Conservation (phyloP, 2,888 invertebrate genomes). For the Cryptocephalus moraei region DNA sequence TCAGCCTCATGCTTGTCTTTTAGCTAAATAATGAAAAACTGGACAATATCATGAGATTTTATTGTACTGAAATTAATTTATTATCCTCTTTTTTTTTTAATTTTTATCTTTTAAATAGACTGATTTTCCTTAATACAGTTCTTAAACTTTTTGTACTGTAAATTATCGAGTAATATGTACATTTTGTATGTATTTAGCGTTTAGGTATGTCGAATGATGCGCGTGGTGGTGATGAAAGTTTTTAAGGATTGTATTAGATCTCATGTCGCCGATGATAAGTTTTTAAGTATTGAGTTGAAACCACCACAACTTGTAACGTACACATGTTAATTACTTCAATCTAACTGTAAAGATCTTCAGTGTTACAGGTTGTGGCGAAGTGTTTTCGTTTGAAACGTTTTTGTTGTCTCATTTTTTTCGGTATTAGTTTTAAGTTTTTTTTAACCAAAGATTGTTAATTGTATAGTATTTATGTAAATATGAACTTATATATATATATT, state of each 20-base stretch:
- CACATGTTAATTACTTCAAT: too few relatives aligned
- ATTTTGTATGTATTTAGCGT: constrained; percentile 19
- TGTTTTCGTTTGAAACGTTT: neutral
- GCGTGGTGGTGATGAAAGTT: constrained; percentile 5
- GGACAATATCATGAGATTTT: neutral
- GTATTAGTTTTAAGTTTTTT: constrained; percentile 12
- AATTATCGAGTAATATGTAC: constrained; percentile 13
- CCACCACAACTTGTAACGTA: neutral
- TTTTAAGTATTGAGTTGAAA: constrained; percentile 4
- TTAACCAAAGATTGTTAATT: constrained; percentile 31
- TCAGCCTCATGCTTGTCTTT: constrained; percentile 5
- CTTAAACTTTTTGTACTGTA: constrained; percentile 10
- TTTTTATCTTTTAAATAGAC: constrained; percentile 20
- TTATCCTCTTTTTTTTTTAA: constrained; percentile 11
- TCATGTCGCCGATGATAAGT: constrained; percentile 18
- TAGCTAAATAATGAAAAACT: constrained; percentile 5
- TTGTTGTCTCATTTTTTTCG: neutral
- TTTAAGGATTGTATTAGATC: constrained; percentile 20
- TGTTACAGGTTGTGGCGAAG: too few relatives aligned
- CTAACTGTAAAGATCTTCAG: too few relatives aligned
- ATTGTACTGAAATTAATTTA: neutral
- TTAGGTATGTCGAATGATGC: constrained; percentile 1
- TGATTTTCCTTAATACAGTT: constrained; percentile 25
- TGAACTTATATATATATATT: constrained; percentile 11
- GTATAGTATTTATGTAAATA: constrained; percentile 36